Conservation (phyloP, 2,113 vertebrate species). For the Rhea americana region DNA sequence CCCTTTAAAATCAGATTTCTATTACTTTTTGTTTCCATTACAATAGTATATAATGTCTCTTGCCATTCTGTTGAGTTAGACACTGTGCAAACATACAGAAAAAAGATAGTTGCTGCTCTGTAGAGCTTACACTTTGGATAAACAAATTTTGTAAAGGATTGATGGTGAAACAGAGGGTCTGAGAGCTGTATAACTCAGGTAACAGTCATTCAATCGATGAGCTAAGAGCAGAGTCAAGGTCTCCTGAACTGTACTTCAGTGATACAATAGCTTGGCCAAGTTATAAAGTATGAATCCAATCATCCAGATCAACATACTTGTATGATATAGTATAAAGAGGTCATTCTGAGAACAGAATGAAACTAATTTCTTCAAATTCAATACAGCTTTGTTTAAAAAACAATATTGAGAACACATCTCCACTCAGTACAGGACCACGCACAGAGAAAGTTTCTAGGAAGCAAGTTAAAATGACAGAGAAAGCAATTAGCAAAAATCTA, state of each 20-base stretch:
- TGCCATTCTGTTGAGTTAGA: not conserved
- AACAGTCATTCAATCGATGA: not conserved
- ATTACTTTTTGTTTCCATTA: rapidly evolving
- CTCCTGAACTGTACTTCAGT: not conserved
- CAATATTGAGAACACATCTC: not conserved
- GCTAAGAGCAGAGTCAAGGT: not conserved
- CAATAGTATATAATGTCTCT: not conserved
- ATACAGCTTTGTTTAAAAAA: not conserved
- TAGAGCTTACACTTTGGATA: not conserved
- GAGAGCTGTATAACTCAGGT: not conserved
- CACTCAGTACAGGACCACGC: rapidly evolving
- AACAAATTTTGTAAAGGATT: not conserved
- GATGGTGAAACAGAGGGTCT: not conserved
- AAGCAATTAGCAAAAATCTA: rapidly evolving
- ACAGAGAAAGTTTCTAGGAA: not conserved
- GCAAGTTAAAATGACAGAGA: not conserved
- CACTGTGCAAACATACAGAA: not conserved
- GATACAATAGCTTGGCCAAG: not conserved
- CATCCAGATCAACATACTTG: not conserved
- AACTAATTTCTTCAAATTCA: not conserved
- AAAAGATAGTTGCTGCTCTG: not conserved
- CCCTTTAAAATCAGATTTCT: not conserved
- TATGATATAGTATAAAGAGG: not conserved
- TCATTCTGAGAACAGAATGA: not conserved
- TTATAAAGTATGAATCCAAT: not conserved